These are phyloP conservation scores for Chionodraco myersi DNA, from an alignment of 2,113 vertebrate species.

Conservation along the genomic window DNA sequence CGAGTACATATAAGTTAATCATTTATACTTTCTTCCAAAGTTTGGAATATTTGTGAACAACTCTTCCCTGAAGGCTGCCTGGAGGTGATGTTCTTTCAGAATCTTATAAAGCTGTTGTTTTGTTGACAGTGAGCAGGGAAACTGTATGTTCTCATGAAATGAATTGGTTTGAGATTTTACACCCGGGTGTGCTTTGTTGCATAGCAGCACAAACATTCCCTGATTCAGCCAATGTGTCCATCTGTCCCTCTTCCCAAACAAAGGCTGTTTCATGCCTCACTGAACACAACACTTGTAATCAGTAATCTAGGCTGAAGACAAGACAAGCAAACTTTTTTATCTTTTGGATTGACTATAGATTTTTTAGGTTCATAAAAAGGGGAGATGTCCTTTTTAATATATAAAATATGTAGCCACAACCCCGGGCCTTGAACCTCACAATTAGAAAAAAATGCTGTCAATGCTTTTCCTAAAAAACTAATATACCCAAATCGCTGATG, in stretches of 20 bases:
- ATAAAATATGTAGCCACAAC: too few relatives aligned
- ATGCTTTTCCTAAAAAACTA: too few relatives aligned
- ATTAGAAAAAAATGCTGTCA: too few relatives aligned
- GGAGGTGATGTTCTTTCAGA: slow-evolving; percentile 10
- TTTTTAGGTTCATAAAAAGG: neutral
- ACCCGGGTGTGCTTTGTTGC: slow-evolving; percentile 19
- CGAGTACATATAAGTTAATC: neutral
- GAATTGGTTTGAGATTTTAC: slow-evolving; percentile 31
- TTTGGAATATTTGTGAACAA: neutral
- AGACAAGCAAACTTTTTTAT: neutral
- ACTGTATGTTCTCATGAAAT: slow-evolving; percentile 28
- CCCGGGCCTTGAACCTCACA: too few relatives aligned
- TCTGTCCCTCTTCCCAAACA: slow-evolving; percentile 39
- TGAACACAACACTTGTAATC: slow-evolving; percentile 1
- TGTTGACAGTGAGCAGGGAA: slow-evolving; percentile 16
- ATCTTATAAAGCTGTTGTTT: slow-evolving; percentile 18
- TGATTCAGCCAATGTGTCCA: slow-evolving; percentile 32
- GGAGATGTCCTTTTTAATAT: neutral
- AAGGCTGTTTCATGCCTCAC: slow-evolving; percentile 8
- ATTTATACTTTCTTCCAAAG: neutral
- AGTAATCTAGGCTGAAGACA: slow-evolving; percentile 15
- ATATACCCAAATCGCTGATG: too few relatives aligned
- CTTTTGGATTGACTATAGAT: slow-evolving; percentile 5
- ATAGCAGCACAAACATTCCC: slow-evolving; percentile 28
- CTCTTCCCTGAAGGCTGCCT: neutral